These are phyloP conservation scores for Geodia barretti DNA, from an alignment of 37 sponge, comb jelly and placozoan genomes.

Conservation along the genomic window DNA sequence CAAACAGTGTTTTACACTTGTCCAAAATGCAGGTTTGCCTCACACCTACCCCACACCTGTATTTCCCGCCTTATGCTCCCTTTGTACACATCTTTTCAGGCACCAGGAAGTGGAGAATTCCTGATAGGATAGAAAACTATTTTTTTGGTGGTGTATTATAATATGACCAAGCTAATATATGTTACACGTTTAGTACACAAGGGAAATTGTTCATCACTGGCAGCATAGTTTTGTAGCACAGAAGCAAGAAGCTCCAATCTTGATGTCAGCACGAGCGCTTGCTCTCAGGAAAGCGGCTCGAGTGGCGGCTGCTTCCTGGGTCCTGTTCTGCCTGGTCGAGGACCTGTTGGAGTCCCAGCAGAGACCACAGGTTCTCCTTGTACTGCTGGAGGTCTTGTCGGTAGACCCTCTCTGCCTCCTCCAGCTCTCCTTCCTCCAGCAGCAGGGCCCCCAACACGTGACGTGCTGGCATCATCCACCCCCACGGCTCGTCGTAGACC, in stretches of 20 bases:
- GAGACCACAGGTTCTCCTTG: constrained; percentile 69
- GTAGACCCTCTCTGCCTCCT: constrained; percentile 56
- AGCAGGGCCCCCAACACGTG: constrained; percentile 68
- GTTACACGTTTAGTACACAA: too few species aligned
- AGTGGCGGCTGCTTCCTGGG: constrained; percentile 38
- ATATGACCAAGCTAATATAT: neutral
- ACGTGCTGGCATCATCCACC: constrained; percentile 72
- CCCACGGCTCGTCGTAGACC: constrained; percentile 69
- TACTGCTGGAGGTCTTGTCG: constrained; percentile 50
- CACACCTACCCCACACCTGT: neutral
- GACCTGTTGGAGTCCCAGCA: constrained; percentile 50
- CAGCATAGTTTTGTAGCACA: constrained; percentile 57
- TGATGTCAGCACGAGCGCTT: constrained; percentile 44
- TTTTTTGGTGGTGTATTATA: neutral
- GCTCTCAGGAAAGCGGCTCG: constrained; percentile 18
- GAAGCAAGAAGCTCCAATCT: constrained; percentile 61
- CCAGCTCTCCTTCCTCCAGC: constrained; percentile 56
- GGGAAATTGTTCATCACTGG: too few species aligned
- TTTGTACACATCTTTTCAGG: neutral
- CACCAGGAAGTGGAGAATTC: neutral
- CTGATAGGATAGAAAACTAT: neutral
- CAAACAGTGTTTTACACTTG: constrained; percentile 98
- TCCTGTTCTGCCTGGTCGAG: constrained; percentile 32
- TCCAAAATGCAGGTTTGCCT: constrained; percentile 74
- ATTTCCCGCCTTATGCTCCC: neutral